Evolutionary conservation across 2,888 invertebrate genomes (phyloP).

Genomic region (Fabriciana adippe): DNA sequence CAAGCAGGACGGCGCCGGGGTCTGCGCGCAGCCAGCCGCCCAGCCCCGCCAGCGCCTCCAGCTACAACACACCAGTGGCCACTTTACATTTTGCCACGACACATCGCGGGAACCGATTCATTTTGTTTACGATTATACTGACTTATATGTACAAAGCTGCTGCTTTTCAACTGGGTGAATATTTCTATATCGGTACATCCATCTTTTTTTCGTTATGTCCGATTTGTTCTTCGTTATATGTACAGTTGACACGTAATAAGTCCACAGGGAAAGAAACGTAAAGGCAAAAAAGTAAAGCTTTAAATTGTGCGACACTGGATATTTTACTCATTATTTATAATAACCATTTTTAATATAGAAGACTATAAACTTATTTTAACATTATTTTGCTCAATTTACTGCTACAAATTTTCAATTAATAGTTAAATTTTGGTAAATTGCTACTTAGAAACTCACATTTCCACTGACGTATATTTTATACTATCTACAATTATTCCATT

Average conservation of each 20-base stretch:
- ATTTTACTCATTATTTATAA: too few species aligned
- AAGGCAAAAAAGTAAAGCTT: background rate
- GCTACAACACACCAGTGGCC: constrained; percentile 66
- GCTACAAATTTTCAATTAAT: background rate
- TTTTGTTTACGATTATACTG: too few species aligned
- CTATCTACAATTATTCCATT: background rate
- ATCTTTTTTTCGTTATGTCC: background rate
- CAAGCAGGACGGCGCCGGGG: constrained; percentile 76
- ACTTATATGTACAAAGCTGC: background rate
- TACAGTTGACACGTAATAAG: background rate
- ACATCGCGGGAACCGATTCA: background rate
- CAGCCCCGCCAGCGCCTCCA: constrained; percentile 80
- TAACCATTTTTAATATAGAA: background rate
- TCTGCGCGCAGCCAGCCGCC: constrained; percentile 79
- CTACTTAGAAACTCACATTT: background rate
- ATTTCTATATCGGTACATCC: too few species aligned
- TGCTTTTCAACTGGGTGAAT: background rate
- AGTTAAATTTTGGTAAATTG: background rate
- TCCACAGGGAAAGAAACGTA: background rate
- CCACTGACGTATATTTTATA: background rate
- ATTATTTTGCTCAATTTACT: background rate
- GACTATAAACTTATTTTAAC: background rate
- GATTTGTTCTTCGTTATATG: background rate
- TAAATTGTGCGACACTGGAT: too few species aligned
- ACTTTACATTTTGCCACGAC: background rate